Evolutionary conservation across 2,888 invertebrate species (phyloP).

Genomic region (Deilephila porcellus): DNA sequence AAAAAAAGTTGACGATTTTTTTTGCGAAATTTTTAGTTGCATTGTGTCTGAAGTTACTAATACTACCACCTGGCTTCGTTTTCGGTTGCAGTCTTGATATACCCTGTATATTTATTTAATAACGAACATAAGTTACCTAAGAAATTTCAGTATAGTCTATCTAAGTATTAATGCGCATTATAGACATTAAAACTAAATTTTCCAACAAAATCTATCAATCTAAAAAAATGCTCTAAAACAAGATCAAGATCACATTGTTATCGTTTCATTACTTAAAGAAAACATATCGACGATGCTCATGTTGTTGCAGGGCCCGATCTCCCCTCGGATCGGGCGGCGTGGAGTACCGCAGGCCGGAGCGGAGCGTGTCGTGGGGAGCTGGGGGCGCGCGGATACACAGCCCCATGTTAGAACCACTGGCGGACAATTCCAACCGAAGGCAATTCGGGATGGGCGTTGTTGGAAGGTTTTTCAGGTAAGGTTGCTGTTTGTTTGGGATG

Average conservation of each 20-base stretch:
- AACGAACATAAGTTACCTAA: too few species aligned
- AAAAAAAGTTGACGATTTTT: too few species aligned
- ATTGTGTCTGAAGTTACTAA: too few species aligned
- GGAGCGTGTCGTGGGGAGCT: conserved; percentile 75
- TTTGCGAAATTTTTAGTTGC: too few species aligned
- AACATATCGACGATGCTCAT: background rate
- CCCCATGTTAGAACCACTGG: conserved; percentile 92
- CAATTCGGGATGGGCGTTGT: conserved; percentile 93
- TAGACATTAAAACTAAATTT: too few species aligned
- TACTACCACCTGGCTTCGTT: too few species aligned
- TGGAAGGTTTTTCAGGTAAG: conserved; percentile 90
- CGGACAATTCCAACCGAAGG: conserved; percentile 95
- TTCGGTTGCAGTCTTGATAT: too few species aligned
- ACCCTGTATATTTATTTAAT: too few species aligned
- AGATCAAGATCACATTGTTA: background rate
- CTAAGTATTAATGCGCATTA: too few species aligned
- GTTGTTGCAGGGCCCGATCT: conserved; percentile 67
- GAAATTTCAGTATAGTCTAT: too few species aligned
- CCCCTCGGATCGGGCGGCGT: conserved; percentile 73
- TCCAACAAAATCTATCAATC: background rate
- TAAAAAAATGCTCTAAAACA: background rate
- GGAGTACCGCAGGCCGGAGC: conserved; percentile 80
- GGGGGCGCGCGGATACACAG: conserved; percentile 90
- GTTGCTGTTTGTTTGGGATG: background rate
- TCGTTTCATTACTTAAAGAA: background rate